A percentile compares a stretch with the other conserved stretches of the same genome.
These are phyloP conservation scores for Diogma glabrata DNA, from an alignment of 2,888 invertebrate species.

Conservation along the genomic window DNA sequence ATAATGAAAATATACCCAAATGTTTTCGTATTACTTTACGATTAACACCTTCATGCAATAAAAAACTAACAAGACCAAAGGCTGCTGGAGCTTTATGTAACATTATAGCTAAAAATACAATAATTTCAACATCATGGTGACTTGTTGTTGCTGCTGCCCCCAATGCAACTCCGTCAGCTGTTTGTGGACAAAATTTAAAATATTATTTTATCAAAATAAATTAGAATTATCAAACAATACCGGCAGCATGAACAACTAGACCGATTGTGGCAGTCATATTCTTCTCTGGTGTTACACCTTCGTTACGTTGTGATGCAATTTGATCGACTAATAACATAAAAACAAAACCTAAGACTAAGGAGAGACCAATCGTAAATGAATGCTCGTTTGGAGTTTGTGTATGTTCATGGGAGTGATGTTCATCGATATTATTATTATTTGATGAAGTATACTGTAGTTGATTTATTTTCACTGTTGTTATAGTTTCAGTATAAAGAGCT, in stretches of 20 bases:
- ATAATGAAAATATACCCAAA: constrained; percentile 78
- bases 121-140: constrained; percentile 92
- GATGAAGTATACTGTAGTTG: not conserved
- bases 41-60: constrained; percentile 90
- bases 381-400: constrained; percentile 23
- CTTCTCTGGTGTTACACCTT: constrained; percentile 50
- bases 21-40: constrained; percentile 74
- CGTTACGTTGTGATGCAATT: constrained; percentile 43
- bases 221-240: constrained; percentile 34
- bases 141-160: constrained; percentile 97
- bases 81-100: constrained; percentile 98
- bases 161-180: constrained; percentile 91
- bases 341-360: constrained; percentile 85
- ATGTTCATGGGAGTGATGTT: constrained; percentile 12
- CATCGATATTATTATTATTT: constrained; percentile 47
- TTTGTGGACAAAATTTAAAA: constrained; percentile 18
- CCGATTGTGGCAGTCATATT: constrained; percentile 93
- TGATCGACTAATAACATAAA: constrained; percentile 97
- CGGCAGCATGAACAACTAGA: constrained; percentile 94
- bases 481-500: constrained; percentile 51
- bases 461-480: constrained; percentile 10
- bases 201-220: constrained; percentile 6
- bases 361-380: constrained; percentile 63
- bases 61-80: constrained; percentile 95
- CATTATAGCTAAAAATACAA: constrained; percentile 98